A percentile compares a stretch with the other conserved stretches of the same genome.
Evolutionary conservation across 2,888 invertebrate species (phyloP).

Genomic region (Ophion obscuratus): DNA sequence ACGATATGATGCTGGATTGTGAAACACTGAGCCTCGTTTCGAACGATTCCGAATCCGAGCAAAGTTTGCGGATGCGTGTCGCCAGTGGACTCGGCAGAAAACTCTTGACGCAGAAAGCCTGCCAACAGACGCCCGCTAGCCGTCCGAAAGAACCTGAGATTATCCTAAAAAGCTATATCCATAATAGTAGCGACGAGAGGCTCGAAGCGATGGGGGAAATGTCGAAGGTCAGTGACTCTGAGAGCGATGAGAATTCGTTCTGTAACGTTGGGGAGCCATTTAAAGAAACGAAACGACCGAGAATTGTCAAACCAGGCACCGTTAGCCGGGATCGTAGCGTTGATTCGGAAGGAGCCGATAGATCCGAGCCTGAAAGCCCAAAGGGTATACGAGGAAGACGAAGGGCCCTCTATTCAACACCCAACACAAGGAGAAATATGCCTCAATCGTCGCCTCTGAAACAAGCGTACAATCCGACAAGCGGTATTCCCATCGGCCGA

Average conservation of each 20-base stretch:
- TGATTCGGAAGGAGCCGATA: slow-evolving; percentile 78
- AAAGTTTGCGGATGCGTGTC: slow-evolving; percentile 83
- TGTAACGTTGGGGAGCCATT: slow-evolving; percentile 71
- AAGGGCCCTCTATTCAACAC: slow-evolving; percentile 87
- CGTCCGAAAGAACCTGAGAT: slow-evolving; percentile 32
- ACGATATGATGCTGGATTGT: slow-evolving; percentile 85
- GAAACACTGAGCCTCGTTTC: slow-evolving; percentile 89
- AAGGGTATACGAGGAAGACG: slow-evolving; percentile 88
- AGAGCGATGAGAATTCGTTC: slow-evolving; percentile 72
- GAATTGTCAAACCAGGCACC: slow-evolving; percentile 85
- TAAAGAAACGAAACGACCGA: slow-evolving; percentile 80
- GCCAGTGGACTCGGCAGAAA: slow-evolving; percentile 74
- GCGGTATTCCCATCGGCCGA: slow-evolving; percentile 79
- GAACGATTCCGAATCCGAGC: slow-evolving; percentile 90
- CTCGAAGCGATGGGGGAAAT: slow-evolving; percentile 57
- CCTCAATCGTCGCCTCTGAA: slow-evolving; percentile 80
- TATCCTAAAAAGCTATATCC: background rate
- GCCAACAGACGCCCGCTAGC: slow-evolving; percentile 5
- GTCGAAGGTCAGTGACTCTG: slow-evolving; percentile 62
- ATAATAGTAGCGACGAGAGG: slow-evolving; percentile 30
- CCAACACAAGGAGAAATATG: slow-evolving; percentile 78
- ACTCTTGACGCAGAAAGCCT: slow-evolving; percentile 63
- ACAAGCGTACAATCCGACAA: slow-evolving; percentile 70
- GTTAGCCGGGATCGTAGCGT: slow-evolving; percentile 75
- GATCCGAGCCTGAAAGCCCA: slow-evolving; percentile 81